Conservation (phyloP, 2,113 vertebrate genomes). For the Cyprinus carpio region DNA sequence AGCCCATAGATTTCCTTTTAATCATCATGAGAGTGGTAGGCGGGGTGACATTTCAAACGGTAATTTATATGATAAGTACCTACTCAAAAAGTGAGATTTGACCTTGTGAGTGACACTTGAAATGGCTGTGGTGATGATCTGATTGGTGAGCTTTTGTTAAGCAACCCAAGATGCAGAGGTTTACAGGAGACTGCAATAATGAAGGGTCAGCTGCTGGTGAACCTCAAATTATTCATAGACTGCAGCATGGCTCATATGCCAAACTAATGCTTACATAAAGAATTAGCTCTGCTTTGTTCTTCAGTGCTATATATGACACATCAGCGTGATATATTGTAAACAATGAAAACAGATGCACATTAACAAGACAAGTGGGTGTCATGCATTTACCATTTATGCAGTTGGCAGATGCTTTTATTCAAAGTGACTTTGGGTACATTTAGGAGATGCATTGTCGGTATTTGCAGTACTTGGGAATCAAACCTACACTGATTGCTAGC, state of each 20-base stretch:
- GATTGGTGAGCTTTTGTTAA: slow-evolving; percentile 68
- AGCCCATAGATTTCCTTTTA: slow-evolving; percentile 58
- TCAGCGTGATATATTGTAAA: not conserved
- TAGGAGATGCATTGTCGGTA: not conserved
- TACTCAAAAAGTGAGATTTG: slow-evolving; percentile 47
- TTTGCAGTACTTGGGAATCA: not conserved
- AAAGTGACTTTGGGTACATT: not conserved
- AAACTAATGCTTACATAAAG: slow-evolving; percentile 10
- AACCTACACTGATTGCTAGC: not conserved
- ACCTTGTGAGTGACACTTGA: slow-evolving; percentile 53
- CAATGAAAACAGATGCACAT: not conserved
- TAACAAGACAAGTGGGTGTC: not conserved
- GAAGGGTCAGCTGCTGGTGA: slow-evolving; percentile 26
- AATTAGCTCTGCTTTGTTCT: not conserved
- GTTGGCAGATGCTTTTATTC: not conserved
- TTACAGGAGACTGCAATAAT: slow-evolving; percentile 21
- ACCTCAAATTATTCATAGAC: slow-evolving; percentile 5
- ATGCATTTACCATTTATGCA: not conserved
- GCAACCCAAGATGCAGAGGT: slow-evolving; percentile 39
- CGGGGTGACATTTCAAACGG: slow-evolving; percentile 65
- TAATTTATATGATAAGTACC: slow-evolving; percentile 65
- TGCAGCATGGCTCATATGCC: not conserved
- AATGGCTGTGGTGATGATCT: slow-evolving; percentile 59
- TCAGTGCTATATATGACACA: not conserved
- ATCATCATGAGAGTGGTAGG: slow-evolving; percentile 58